These are phyloP conservation scores for Aplodontia rufa DNA, from an alignment of 2,113 vertebrate genomes.

Conservation along the genomic window DNA sequence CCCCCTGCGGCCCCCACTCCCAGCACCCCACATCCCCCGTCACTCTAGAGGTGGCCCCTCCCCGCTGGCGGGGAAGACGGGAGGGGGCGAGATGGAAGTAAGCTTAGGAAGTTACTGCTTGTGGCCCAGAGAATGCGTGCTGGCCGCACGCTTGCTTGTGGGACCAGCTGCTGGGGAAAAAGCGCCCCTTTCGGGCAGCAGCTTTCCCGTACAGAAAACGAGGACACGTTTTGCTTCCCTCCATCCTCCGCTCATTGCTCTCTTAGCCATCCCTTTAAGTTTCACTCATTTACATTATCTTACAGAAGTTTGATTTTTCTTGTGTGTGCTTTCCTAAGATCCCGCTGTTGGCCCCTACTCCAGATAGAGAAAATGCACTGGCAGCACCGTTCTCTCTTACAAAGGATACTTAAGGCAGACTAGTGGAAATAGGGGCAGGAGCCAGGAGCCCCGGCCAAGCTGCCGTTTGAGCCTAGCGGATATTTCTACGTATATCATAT, in stretches of 20 bases:
- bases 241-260: neutral
- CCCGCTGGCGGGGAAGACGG: neutral
- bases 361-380: neutral
- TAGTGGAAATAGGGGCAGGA: neutral
- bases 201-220: neutral
- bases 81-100: conserved; percentile 37
- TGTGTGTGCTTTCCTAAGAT: neutral
- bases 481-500: neutral
- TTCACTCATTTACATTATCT: conserved; percentile 32
- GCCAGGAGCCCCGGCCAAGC: neutral
- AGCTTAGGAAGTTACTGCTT: conserved; percentile 49
- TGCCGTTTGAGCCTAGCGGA: neutral
- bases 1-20: conserved; percentile 47
- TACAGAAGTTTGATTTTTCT: conserved; percentile 60
- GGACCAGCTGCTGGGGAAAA: neutral
- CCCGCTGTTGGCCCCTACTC: neutral
- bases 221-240: neutral
- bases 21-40: neutral
- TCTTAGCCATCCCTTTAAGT: conserved; percentile 28
- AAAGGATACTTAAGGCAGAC: conserved; percentile 48
- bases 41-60: neutral
- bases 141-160: neutral
- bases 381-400: conserved; percentile 46
- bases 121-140: neutral
- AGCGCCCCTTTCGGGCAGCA: neutral